Percentiles rank a stretch among this genome's conserved stretches.
These are phyloP conservation scores for Pseudopleuronectes americanus DNA, from an alignment of 2,797 vertebrate genomes.

Conservation along the genomic window DNA sequence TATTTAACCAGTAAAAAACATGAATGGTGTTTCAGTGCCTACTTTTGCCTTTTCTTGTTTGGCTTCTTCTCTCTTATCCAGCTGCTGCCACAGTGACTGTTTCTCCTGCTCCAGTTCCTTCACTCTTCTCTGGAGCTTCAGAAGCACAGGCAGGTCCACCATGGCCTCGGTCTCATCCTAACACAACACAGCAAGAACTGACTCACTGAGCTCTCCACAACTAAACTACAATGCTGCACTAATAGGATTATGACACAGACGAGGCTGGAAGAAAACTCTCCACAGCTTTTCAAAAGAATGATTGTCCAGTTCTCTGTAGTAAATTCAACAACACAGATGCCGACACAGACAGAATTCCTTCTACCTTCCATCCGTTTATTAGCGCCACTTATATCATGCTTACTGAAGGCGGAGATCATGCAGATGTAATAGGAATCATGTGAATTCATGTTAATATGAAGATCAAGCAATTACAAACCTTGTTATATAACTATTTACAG, in stretches of 20 bases:
- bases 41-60: slow-evolving; percentile 88
- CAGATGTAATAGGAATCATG: not conserved
- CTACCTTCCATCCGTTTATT: not conserved
- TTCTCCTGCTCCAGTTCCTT: slow-evolving; percentile 94
- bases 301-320: not conserved
- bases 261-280: not conserved
- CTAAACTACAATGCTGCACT: slow-evolving; percentile 52
- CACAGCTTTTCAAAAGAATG: slow-evolving; percentile 3
- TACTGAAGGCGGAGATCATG: not conserved
- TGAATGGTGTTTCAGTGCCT: slow-evolving; percentile 9
- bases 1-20: not conserved
- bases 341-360: not conserved
- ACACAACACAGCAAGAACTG: slow-evolving; percentile 38
- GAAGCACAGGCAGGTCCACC: slow-evolving; percentile 91
- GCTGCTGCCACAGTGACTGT: slow-evolving; percentile 88
- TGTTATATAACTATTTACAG: not conserved
- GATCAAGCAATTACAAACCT: not conserved
- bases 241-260: slow-evolving; percentile 42
- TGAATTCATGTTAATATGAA: not conserved
- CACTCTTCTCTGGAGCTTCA: slow-evolving; percentile 94
- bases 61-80: slow-evolving; percentile 90
- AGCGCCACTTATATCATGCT: not conserved
- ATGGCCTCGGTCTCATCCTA: slow-evolving; percentile 82
- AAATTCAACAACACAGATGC: not conserved
- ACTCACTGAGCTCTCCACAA: slow-evolving; percentile 20